phyloP scores from a whole-genome alignment of 2,113 vertebrate genomes.

The Amazona guildingii region DNA sequence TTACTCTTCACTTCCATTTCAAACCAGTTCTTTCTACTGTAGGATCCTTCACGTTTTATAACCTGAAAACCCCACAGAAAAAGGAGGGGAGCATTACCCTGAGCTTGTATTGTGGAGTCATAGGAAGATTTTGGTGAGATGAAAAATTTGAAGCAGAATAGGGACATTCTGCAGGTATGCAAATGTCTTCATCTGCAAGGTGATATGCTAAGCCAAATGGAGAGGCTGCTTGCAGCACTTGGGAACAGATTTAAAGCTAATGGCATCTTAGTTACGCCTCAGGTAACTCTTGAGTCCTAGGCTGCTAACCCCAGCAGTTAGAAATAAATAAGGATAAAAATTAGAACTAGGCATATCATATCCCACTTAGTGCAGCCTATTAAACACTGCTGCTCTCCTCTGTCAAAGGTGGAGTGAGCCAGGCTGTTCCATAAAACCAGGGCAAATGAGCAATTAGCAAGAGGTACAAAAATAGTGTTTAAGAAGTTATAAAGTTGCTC shows the following conservation, averaged over 20 bases:
- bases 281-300: background rate
- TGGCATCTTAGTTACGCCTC: conserved; percentile 20
- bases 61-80: background rate
- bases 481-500: conserved; percentile 31
- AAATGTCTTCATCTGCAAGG: background rate
- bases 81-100: background rate
- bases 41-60: background rate
- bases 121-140: background rate
- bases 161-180: background rate
- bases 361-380: background rate
- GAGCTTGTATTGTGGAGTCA: background rate
- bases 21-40: background rate
- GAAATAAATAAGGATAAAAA: conserved; percentile 39
- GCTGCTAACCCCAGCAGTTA: background rate
- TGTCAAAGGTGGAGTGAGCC: background rate
- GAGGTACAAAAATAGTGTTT: conserved; percentile 3
- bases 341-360: background rate
- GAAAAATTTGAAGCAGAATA: background rate
- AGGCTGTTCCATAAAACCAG: background rate
- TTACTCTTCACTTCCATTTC: background rate
- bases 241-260: conserved; percentile 8
- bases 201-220: background rate
- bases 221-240: background rate
- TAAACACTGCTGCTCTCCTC: background rate
- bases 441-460: conserved; percentile 28